Percentiles rank a stretch among this genome's conserved stretches.
Evolutionary conservation across 1,140 invertebrate species (phyloP).

Genomic region (Procambarus virginalis): DNA sequence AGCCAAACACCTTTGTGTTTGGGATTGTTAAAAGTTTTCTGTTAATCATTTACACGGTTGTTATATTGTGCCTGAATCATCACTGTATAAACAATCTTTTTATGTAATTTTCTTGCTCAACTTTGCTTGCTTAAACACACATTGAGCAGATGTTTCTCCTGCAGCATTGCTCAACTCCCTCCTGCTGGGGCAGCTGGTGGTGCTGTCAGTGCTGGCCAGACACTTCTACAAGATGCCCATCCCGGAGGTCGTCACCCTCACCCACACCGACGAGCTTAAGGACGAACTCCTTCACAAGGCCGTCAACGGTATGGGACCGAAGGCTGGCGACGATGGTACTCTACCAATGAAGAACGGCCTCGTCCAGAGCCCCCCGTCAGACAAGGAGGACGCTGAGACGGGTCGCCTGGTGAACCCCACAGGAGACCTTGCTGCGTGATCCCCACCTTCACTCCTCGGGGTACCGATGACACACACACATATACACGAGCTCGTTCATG

Average conservation of each 20-base stretch:
- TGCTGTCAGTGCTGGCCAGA: slow-evolving; percentile 57
- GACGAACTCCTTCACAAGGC: not conserved
- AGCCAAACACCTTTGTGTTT: too few relatives aligned
- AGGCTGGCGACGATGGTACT: not conserved
- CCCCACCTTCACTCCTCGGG: not conserved
- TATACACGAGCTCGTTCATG: too few relatives aligned
- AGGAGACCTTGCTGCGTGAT: not conserved
- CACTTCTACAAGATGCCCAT: slow-evolving; percentile 55
- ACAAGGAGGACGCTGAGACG: not conserved
- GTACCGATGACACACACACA: too few relatives aligned
- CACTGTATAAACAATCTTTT: too few relatives aligned
- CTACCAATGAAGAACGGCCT: not conserved
- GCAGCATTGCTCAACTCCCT: slow-evolving; percentile 66
- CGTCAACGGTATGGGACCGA: not conserved
- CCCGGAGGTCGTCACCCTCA: not conserved
- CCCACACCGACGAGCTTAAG: not conserved
- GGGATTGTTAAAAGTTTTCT: too few relatives aligned
- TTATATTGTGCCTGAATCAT: too few relatives aligned
- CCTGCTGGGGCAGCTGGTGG: slow-evolving; percentile 65
- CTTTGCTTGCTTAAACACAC: not conserved
- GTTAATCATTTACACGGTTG: too few relatives aligned
- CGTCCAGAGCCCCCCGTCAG: too few relatives aligned
- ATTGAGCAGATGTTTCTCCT: not conserved
- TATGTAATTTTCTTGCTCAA: too few relatives aligned
- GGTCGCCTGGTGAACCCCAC: not conserved